Base-by-base conservation (phyloP, 1,140 invertebrate genomes). In the Tribolium madens region DNA sequence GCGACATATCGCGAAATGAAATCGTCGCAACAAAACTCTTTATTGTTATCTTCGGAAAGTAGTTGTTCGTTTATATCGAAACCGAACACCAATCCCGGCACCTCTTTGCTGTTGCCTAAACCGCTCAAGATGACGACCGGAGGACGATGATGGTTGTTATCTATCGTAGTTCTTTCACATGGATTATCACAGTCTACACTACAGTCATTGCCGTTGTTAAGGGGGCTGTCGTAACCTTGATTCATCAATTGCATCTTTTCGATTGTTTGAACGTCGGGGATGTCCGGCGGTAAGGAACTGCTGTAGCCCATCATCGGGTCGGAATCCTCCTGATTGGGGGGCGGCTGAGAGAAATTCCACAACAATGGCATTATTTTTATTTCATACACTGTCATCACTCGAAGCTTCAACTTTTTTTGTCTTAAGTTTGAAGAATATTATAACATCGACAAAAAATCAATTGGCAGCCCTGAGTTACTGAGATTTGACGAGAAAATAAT, bases 11-110 rank as follows among this genome's bases (percentile, higher is more conserved):
- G 53, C 5, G 75, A 26, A 42, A 73, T 73, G 48, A 81, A 80
- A 48, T 74, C 42, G 9, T 82, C 78, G 42, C 78, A 78, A 5
- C 26, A 17, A 31, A 52, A 36, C 2, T 31, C 17, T 10, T 33
- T 52, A 17, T 76, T 77, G 72, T 84, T 77, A 70, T 84, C 81
- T 48, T 81, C 81, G 1, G 77, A 75, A 72, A 92, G 83, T 76
- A 92, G 85, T 81, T 90, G 89, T 82, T 92, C 91, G 83, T 92
- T 92, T 50, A 92, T 87, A 80, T 91, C 91, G 81, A 92, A 92
- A 12, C 91, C 91, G 83, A 92, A 92, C 13, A 89, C 87, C 50
- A 88, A 86, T 68, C 91, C 87, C 4, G 88, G 86, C 76, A 86
- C 84, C 10, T 87, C 84, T 21, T 87, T 86, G 78, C 73, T 87